Evolutionary conservation across 2,888 invertebrate genomes (phyloP).

Genomic region (Hybos culiciformis): DNA sequence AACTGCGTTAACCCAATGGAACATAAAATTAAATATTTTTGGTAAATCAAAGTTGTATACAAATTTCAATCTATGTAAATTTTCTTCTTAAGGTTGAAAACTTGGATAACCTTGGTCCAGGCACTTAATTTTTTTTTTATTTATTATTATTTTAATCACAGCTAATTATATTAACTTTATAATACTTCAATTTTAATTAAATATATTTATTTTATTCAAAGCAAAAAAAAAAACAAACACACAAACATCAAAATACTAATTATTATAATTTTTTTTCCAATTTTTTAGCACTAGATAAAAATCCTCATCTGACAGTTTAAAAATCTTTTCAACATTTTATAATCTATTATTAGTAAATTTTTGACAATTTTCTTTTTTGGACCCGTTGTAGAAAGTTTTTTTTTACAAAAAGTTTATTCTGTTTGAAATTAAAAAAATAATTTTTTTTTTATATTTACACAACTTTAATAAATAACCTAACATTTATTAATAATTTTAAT

Average conservation of each 20-base stretch:
- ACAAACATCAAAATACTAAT: neutral
- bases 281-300: slow-evolving; percentile 5
- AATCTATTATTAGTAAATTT: slow-evolving; percentile 34
- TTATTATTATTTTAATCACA: neutral
- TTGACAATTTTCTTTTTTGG: slow-evolving; percentile 32
- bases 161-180: neutral
- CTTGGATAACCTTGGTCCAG: too few relatives aligned
- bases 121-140: neutral
- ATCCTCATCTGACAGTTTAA: slow-evolving; percentile 19
- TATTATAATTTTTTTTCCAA: neutral
- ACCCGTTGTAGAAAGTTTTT: slow-evolving; percentile 29
- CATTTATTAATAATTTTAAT: too few relatives aligned
- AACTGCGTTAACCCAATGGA: too few relatives aligned
- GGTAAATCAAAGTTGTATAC: too few relatives aligned
- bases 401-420: slow-evolving; percentile 9
- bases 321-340: slow-evolving; percentile 32
- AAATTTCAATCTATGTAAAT: too few relatives aligned
- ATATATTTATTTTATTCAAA: neutral
- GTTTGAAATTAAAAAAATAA: too few relatives aligned
- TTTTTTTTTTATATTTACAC: too few relatives aligned
- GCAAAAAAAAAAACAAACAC: neutral
- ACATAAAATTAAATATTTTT: too few relatives aligned
- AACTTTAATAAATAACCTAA: too few relatives aligned
- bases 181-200: neutral
- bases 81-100: too few relatives aligned